Evolutionary conservation across 2,797 vertebrate species (phyloP), one percentile per base, ranked within the genome.

Genomic region (Cyclura pinguis): DNA sequence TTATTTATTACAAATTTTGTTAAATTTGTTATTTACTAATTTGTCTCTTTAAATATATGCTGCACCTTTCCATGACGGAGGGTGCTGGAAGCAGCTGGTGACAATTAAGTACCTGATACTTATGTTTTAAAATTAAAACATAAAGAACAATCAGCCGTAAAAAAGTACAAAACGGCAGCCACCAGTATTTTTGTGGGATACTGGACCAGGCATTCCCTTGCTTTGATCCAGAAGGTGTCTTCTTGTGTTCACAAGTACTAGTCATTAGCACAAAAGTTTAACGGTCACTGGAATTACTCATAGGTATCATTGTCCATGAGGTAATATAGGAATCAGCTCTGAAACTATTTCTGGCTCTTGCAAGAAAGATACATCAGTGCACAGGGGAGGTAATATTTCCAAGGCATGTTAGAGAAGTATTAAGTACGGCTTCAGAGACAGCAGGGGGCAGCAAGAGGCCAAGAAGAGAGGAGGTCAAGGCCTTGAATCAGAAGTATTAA

Each of bases 401-500:
- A n/a, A 52, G 47, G 29, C 42, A 67, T 27, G 14, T 64, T 59
- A 55, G 18, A 18, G 38, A 22, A 7, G 47, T 16, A 22, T n/a
- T 38, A 27, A 6, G 55, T 55, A 16, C 32, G 52, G 18, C 9
- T 29, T 14, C 18, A 62, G 88, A 52, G 87, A 92, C 97, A 96
- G 97, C 93, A 97, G 97, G 93, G 96, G 97, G 97, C 97, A 98
- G 97, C 96, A 97, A 95, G 93, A 96, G 95, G 96, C 92, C 97
- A 90, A 93, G 92, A 92, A 96, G 95, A 76, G 0, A 0, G 9
- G 29, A 7, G 64, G 0, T 6, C 52, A 74, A 72, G 22, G 16
- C 57, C 72, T 55, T 80, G 3, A 20, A 29, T 38, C 2, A 64
- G 24, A 32, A 42, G 69, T 80, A 67, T 50, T 80, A n/a, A 73